Conservation (phyloP, 1,140 invertebrate species). For the Drosophila teissieri region DNA sequence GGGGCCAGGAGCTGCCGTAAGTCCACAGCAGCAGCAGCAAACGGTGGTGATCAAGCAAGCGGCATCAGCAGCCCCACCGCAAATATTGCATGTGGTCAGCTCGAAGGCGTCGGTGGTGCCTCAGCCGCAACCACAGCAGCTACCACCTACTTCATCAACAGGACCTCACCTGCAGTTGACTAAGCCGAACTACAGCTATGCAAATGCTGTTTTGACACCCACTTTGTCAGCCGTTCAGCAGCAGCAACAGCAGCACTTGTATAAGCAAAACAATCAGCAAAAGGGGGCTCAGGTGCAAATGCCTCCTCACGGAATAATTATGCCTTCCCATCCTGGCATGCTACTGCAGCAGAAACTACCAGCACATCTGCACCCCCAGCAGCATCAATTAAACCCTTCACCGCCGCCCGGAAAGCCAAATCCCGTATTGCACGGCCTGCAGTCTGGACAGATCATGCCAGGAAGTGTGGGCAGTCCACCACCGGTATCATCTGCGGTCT, state of each 20-base stretch:
- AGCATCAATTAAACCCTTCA: constrained; percentile 70
- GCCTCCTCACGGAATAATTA: constrained; percentile 50
- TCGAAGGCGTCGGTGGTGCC: constrained; percentile 71
- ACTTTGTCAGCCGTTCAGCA: constrained; percentile 56
- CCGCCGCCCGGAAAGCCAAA: constrained; percentile 60
- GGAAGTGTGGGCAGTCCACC: constrained; percentile 87
- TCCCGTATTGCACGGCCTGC: constrained; percentile 74
- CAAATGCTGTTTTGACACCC: constrained; percentile 57
- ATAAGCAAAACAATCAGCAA: constrained; percentile 53
- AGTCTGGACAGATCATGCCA: constrained; percentile 85
- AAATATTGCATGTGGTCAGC: constrained; percentile 78
- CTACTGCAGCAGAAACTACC: constrained; percentile 71
- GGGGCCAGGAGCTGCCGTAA: constrained; percentile 30
- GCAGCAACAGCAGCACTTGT: constrained; percentile 52
- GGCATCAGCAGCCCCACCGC: constrained; percentile 46
- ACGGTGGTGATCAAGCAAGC: constrained; percentile 80
- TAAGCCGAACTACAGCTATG: constrained; percentile 58
- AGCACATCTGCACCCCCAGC: constrained; percentile 65
- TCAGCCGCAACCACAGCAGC: constrained; percentile 48
- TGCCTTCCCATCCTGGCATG: constrained; percentile 61
- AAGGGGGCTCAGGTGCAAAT: constrained; percentile 50
- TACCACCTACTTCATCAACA: constrained; percentile 18
- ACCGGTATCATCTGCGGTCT: constrained; percentile 83
- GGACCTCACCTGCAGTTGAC: constrained; percentile 47
- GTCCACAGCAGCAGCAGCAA: constrained; percentile 58